Evolutionary conservation across 2,113 vertebrate species (phyloP).

Genomic region (Aleadryas rufinucha): DNA sequence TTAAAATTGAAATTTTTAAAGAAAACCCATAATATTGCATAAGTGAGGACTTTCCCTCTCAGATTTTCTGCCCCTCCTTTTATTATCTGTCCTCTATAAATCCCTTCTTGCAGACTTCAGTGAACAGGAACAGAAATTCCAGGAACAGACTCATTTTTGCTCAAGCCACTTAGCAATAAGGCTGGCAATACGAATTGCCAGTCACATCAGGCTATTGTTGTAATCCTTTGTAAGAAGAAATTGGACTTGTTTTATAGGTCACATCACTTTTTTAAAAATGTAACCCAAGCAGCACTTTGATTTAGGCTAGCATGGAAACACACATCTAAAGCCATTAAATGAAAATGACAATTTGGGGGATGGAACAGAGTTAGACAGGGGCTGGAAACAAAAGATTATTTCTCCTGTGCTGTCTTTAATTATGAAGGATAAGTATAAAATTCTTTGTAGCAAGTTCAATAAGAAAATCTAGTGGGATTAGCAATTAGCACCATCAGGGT

Average conservation of each 20-base stretch:
- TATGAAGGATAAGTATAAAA: not conserved
- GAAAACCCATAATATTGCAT: not conserved
- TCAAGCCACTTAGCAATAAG: not conserved
- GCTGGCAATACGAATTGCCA: not conserved
- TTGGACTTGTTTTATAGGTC: constrained; percentile 13
- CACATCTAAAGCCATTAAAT: constrained; percentile 9
- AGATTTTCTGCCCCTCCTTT: not conserved
- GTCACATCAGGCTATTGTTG: not conserved
- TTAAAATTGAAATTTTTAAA: not conserved
- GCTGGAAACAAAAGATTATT: not conserved
- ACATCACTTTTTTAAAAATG: not conserved
- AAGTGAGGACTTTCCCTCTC: not conserved
- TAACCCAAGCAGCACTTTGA: not conserved
- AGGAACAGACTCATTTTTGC: not conserved
- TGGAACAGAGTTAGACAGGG: not conserved
- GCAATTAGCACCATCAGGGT: not conserved
- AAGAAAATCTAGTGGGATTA: not conserved
- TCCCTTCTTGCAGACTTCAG: not conserved
- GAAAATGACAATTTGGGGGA: not conserved
- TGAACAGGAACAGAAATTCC: not conserved
- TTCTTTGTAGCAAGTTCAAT: not conserved
- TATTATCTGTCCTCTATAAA: not conserved
- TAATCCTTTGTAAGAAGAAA: not conserved
- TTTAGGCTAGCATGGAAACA: not conserved
- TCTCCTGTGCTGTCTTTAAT: constrained; percentile 14